These are phyloP conservation scores for Panthera leo DNA, from an alignment of 2,113 vertebrate species.

Conservation along the genomic window DNA sequence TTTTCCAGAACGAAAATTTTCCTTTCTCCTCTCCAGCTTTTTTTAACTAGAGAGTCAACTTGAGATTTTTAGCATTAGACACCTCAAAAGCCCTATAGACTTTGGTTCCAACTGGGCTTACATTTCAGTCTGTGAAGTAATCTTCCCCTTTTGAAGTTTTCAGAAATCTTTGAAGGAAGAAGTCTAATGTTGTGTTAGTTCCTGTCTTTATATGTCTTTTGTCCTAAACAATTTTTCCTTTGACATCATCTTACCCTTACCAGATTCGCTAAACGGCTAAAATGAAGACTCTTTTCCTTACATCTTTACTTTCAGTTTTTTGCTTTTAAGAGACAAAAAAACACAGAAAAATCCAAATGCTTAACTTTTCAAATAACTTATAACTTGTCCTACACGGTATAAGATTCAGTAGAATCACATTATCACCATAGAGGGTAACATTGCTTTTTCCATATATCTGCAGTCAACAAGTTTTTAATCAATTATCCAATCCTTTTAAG, in stretches of 20 bases:
- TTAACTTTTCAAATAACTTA: constrained; percentile 3
- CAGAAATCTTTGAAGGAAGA: not conserved
- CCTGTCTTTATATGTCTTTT: constrained; percentile 17
- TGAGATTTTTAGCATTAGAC: constrained; percentile 49
- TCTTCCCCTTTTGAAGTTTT: constrained; percentile 12
- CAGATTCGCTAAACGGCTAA: not conserved
- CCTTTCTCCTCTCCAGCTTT: constrained; percentile 56
- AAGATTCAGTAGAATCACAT: not conserved
- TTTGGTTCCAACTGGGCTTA: not conserved
- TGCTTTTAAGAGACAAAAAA: not conserved
- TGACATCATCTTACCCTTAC: not conserved
- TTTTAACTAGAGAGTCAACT: constrained; percentile 36
- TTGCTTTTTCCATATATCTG: not conserved
- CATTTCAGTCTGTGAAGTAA: not conserved
- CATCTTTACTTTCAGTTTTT: not conserved
- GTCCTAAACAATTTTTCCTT: not conserved
- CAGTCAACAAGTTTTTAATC: constrained; percentile 11
- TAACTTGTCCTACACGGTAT: not conserved
- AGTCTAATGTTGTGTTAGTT: not conserved
- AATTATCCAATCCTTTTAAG: not conserved
- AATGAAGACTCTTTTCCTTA: not conserved
- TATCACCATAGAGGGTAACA: not conserved
- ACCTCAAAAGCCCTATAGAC: constrained; percentile 18
- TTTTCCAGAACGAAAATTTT: constrained; percentile 68
- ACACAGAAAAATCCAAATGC: not conserved